Evolutionary conservation across 2,113 vertebrate species (phyloP).

Genomic region (Xenopus borealis): DNA sequence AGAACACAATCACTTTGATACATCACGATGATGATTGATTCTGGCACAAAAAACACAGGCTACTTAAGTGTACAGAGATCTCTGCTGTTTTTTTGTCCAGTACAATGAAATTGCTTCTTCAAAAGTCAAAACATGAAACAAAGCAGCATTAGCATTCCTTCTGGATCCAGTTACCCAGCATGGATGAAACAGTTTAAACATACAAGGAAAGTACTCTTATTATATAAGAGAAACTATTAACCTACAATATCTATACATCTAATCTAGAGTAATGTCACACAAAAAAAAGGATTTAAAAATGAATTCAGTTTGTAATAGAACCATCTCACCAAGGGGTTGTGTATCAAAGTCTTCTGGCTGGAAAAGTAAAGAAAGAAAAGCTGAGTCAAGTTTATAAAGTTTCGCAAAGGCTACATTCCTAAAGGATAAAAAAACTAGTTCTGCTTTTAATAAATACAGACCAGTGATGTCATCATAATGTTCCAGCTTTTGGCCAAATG

Average conservation of each 20-base stretch:
- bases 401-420: not conserved
- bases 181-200: slow-evolving; percentile 28
- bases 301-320: not conserved
- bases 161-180: slow-evolving; percentile 21
- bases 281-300: slow-evolving; percentile 5
- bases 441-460: not conserved
- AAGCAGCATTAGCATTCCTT: slow-evolving; percentile 19
- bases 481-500: no score
- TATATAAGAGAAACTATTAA: slow-evolving; percentile 27
- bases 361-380: not conserved
- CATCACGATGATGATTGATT: slow-evolving; percentile 23
- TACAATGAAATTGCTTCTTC: slow-evolving; percentile 53
- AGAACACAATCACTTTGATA: slow-evolving; percentile 36
- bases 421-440: not conserved
- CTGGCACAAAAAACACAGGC: slow-evolving; percentile 20
- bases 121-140: slow-evolving; percentile 54
- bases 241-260: slow-evolving; percentile 15
- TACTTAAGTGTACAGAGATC: slow-evolving; percentile 18
- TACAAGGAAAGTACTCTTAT: slow-evolving; percentile 17
- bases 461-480: no score
- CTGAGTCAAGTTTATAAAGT: slow-evolving; percentile 1
- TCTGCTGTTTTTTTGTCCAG: slow-evolving; percentile 40
- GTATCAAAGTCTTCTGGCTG: slow-evolving; percentile 14
- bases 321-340: slow-evolving; percentile 10
- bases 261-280: slow-evolving; percentile 5